Percentiles rank a stretch among this genome's conserved stretches.
Evolutionary conservation across 2,113 vertebrate genomes (phyloP).

Genomic region (Columba janthina): DNA sequence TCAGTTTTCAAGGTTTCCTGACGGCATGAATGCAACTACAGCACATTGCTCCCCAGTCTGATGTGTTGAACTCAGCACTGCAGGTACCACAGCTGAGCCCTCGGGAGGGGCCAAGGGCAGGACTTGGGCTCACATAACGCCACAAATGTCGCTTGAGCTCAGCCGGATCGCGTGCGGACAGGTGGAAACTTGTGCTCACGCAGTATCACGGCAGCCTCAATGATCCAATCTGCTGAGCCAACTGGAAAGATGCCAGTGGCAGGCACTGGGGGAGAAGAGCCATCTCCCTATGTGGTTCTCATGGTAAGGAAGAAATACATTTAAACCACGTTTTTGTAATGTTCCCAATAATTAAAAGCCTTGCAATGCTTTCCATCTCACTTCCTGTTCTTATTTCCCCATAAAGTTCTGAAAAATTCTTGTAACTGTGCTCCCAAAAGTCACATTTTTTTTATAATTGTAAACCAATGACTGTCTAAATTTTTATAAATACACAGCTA

Average conservation of each 20-base stretch:
- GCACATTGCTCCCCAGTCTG: not conserved
- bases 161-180: not conserved
- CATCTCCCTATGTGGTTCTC: not conserved
- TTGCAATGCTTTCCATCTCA: not conserved
- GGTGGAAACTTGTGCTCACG: not conserved
- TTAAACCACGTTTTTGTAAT: not conserved
- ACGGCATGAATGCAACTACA: not conserved
- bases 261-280: not conserved
- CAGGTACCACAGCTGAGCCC: not conserved
- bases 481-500: not conserved
- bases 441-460: not conserved
- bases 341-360: not conserved
- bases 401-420: not conserved
- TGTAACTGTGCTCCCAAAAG: not conserved
- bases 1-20: not conserved
- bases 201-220: rapidly evolving
- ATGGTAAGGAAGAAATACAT: not conserved
- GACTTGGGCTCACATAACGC: not conserved
- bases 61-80: not conserved
- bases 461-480: not conserved
- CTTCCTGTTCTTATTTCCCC: not conserved
- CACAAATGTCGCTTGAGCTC: not conserved
- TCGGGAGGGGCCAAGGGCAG: not conserved
- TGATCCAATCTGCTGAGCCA: not conserved
- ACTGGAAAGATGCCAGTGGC: not conserved